These are phyloP conservation scores for Leucoraja ocellata DNA, from an alignment of 2,797 vertebrate genomes.

Conservation along the genomic window DNA sequence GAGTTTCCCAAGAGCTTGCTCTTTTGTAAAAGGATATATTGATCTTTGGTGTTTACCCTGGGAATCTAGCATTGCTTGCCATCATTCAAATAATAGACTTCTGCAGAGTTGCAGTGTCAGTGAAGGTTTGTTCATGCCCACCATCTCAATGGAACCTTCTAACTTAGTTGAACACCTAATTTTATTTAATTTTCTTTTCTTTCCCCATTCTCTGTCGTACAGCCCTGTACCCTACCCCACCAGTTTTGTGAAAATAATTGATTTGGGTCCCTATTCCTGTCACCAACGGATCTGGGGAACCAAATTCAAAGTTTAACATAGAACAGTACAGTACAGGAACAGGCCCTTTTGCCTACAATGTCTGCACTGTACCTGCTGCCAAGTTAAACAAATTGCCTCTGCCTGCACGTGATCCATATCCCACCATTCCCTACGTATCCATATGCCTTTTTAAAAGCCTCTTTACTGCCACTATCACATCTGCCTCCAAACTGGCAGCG, in stretches of 20 bases:
- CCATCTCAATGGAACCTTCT: background rate
- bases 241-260: background rate
- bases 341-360: too few species aligned
- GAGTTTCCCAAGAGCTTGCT: background rate
- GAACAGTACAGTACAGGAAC: too few species aligned
- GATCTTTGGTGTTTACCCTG: background rate
- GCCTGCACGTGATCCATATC: too few species aligned
- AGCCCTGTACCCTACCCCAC: too few species aligned
- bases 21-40: conserved; percentile 13
- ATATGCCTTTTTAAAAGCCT: too few species aligned
- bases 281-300: too few species aligned
- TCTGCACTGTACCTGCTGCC: too few species aligned
- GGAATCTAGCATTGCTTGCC: background rate
- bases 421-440: too few species aligned
- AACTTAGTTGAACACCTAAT: background rate
- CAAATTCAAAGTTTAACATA: too few species aligned
- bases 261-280: background rate
- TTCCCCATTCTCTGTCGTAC: background rate
- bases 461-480: too few species aligned
- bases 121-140: background rate
- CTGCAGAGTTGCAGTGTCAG: background rate
- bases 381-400: too few species aligned
- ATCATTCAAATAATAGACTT: background rate
- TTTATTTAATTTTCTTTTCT: background rate
- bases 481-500: too few species aligned